Evolutionary conservation across 2,888 invertebrate genomes (phyloP).

Genomic region (Dorcus parallelipipedus): DNA sequence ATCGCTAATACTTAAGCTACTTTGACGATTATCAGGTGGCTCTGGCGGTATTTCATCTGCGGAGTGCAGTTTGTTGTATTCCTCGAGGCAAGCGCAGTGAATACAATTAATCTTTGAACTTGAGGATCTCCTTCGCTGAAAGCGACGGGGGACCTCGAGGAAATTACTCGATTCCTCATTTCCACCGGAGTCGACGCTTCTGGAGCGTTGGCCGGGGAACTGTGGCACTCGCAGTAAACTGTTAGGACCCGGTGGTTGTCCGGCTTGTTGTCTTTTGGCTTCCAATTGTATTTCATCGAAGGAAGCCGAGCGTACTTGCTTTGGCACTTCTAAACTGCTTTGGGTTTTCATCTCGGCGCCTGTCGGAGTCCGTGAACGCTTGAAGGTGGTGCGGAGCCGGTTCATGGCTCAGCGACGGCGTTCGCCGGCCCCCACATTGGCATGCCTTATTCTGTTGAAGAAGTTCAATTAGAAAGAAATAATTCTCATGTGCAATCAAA

Average conservation of each 20-base stretch:
- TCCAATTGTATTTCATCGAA: slow-evolving; percentile 87
- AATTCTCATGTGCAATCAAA: too few relatives aligned
- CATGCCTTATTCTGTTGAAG: slow-evolving; percentile 12
- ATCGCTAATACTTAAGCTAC: slow-evolving; percentile 53
- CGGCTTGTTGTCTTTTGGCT: slow-evolving; percentile 60
- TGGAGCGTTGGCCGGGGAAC: slow-evolving; percentile 65
- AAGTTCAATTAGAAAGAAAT: background rate
- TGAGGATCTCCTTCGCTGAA: slow-evolving; percentile 62
- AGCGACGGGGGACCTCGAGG: slow-evolving; percentile 54
- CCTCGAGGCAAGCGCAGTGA: slow-evolving; percentile 74
- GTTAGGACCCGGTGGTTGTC: slow-evolving; percentile 9
- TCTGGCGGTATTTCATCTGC: slow-evolving; percentile 48
- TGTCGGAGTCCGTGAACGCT: slow-evolving; percentile 82
- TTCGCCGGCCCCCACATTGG: slow-evolving; percentile 23
- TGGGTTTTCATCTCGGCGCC: slow-evolving; percentile 90
- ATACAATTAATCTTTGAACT: slow-evolving; percentile 69
- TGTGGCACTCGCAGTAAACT: slow-evolving; percentile 65
- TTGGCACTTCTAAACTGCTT: slow-evolving; percentile 86
- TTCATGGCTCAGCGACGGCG: slow-evolving; percentile 56
- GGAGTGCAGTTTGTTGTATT: slow-evolving; percentile 60
- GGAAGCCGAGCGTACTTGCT: slow-evolving; percentile 84
- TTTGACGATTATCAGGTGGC: slow-evolving; percentile 28
- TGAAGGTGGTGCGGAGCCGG: slow-evolving; percentile 81
- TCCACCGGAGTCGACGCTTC: slow-evolving; percentile 77
- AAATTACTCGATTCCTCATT: slow-evolving; percentile 63